phyloP scores from a whole-genome alignment of 2,888 invertebrate species.

The Muscina levida region DNA sequence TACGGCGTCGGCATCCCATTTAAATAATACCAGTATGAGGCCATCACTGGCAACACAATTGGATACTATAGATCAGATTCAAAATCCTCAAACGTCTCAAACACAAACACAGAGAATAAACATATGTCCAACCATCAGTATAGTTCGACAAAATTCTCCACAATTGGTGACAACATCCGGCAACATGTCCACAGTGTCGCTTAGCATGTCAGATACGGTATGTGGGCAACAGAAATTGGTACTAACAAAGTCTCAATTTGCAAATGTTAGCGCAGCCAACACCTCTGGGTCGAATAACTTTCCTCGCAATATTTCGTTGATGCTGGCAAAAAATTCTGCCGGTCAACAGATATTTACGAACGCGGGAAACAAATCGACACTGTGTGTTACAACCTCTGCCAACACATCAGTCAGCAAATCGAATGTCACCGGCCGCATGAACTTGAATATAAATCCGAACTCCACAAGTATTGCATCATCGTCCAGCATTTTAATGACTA shows the following conservation, averaged over 20 bases:
- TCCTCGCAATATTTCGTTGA: conserved; percentile 61
- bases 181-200: conserved; percentile 58
- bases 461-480: conserved; percentile 1
- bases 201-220: conserved; percentile 57
- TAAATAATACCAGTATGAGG: conserved; percentile 47
- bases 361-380: conserved; percentile 52
- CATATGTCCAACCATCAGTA: conserved; percentile 65
- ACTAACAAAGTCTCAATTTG: conserved; percentile 62
- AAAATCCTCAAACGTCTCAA: conserved; percentile 14
- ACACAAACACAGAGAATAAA: conserved; percentile 56
- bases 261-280: conserved; percentile 55
- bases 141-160: conserved; percentile 65
- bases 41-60: conserved; percentile 43
- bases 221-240: conserved; percentile 61
- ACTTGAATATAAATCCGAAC: conserved; percentile 54
- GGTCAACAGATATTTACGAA: conserved; percentile 59
- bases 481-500: neutral
- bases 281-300: conserved; percentile 46
- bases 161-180: conserved; percentile 65
- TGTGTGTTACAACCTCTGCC: conserved; percentile 59
- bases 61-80: conserved; percentile 42
- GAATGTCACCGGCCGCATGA: conserved; percentile 42
- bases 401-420: conserved; percentile 42
- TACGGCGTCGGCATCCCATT: conserved; percentile 37
- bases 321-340: conserved; percentile 59